Base-by-base conservation (phyloP, 2,888 invertebrate species). In the Drosophila buzzatii region DNA sequence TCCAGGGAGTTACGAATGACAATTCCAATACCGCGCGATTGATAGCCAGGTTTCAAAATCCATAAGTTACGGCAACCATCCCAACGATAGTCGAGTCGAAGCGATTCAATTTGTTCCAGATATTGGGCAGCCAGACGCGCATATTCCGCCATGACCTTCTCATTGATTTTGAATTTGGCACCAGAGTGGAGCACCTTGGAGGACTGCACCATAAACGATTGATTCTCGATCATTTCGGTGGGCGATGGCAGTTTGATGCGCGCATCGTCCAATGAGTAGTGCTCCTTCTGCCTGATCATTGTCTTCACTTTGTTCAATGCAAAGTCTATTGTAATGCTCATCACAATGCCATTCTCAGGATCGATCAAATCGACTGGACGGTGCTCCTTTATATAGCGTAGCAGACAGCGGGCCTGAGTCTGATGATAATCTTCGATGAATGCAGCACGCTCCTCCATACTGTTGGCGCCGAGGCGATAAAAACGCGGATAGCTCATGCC, bases 31-130 rank as follows among this genome's bases (percentile, higher is more conserved):
- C 98, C 98, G 85, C 97, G 94, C 37, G 96, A 97, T 78, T 96
- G 95, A 86, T 96, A 96, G 3, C 96, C 96, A 0, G 98, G 98
- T 91, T 98, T 98, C 49, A 98, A 94, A 72, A 98, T 97, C 98
- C 98, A 98, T 79, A 98, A 95, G 93, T 98, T 97, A 90, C 95
- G 95, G 76, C 94, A 94, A 0, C 98, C 98, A 93, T 98, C 98
- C 91, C 96, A 95, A 70, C 94, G 94, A 58, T 96, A 91, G 87
- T 95, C 95, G 0, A 96, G 95, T 79, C 95, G 95, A 81, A 94
- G 94, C 62, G 92, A 93, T 67, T 94, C 93, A 31, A 96, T 93
- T 81, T 95, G 94, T 70, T 94, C 94, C 10, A 97, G 90, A 66
- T 96, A 93, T 81, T 94, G 94, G 76, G 94, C 94, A 14, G 95